Evolutionary conservation across 1,140 invertebrate species (phyloP), one percentile per base, ranked within the genome.

Genomic region (Anastrepha obliqua): DNA sequence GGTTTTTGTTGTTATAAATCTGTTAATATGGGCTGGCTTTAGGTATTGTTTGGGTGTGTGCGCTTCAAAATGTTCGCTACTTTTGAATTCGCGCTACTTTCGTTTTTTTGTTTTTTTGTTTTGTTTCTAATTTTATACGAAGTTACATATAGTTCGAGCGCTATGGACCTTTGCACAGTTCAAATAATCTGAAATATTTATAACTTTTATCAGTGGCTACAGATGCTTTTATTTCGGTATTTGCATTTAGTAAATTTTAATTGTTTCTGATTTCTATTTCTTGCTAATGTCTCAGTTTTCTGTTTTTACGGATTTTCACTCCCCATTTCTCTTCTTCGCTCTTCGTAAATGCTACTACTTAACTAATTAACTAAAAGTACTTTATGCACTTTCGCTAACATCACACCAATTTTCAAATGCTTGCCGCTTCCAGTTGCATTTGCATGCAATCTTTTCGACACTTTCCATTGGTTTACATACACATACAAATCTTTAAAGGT

Each of bases 351-450:
- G 47, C 74, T 74, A 74, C 74, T 81, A 81, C 17, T 42, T 42
- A 51, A 81, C 47, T 81, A 81, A 81, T 81, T 81, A 81, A 81
- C 47, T 81, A 81, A 17, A 81, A 81, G 74, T n/a, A 81, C 74
- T 55, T 81, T 81, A 81, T 58, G n/a, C 55, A 55, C 47, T 81
- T 81, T 81, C 55, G 42, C 44, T 55, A 55, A 81, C 74, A 81
- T 81, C 74, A 81, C 74, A 81, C 47, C 74, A 81, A 81, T 58
- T 81, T 55, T 81, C 74, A 51, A 81, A 55, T 55, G 74, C 74
- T 55, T n/a, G 67, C 42, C 67, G 67, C 15, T 6, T 42, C 4
- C 11, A 47, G 44, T 17, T 62, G 15, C 60, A 62, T 62, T 62
- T 62, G 15, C n/a, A 62, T 62, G 60, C 15, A 62, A 17, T 17